Conservation (phyloP, 2,113 vertebrate genomes). For the Penelope pileata region DNA sequence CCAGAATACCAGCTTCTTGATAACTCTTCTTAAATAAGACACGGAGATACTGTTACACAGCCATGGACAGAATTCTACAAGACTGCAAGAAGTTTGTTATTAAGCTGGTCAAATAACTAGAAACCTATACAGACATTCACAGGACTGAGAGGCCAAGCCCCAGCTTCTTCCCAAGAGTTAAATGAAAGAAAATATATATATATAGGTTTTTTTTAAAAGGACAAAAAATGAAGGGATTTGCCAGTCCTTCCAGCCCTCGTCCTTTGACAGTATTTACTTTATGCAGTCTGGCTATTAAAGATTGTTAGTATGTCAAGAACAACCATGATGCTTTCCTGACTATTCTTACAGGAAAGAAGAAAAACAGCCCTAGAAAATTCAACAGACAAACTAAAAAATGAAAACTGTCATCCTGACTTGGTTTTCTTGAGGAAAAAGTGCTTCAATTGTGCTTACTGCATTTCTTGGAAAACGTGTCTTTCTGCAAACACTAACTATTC, state of each 20-base stretch:
- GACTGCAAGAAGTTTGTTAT: neutral
- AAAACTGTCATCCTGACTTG: neutral
- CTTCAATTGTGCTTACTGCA: neutral
- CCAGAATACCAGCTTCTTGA: neutral
- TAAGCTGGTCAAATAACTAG: neutral
- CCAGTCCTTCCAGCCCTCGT: neutral
- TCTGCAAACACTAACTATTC: neutral
- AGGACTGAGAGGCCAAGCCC: neutral
- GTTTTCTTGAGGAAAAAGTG: neutral
- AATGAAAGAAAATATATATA: neutral
- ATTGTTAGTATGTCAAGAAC: slow-evolving; percentile 2
- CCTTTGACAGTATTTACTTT: slow-evolving; percentile 20
- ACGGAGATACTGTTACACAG: neutral
- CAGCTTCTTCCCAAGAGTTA: neutral
- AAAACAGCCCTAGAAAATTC: neutral
- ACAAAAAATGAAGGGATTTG: neutral
- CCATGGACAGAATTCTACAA: neutral
- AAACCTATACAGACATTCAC: neutral
- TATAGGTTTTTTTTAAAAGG: too few relatives aligned
- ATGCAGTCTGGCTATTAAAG: neutral
- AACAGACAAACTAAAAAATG: neutral
- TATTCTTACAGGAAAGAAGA: neutral
- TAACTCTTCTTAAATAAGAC: neutral
- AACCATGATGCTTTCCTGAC: neutral
- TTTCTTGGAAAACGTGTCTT: neutral